Conservation (phyloP, 2,888 invertebrate genomes). For the Dolichopus griseipennis region DNA sequence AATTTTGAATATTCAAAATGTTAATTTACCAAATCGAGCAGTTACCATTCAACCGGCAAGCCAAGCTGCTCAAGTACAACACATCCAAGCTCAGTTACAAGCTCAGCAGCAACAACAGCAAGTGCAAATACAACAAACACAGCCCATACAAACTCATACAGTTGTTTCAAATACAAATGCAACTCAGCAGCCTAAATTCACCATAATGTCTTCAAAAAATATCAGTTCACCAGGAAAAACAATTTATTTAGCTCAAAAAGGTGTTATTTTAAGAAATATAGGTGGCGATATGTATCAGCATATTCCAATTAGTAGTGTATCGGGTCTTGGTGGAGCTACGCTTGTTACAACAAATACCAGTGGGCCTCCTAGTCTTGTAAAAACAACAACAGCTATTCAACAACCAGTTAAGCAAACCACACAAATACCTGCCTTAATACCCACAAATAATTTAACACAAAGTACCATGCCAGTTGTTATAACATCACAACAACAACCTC, state of each 20-base stretch:
- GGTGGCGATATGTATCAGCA: conserved; percentile 43
- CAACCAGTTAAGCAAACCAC: conserved; percentile 28
- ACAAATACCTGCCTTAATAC: conserved; percentile 40
- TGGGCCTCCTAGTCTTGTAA: conserved; percentile 38
- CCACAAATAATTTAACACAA: conserved; percentile 32
- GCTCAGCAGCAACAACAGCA: conserved; percentile 32
- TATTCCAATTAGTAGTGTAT: conserved; percentile 42
- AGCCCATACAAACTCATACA: conserved; percentile 36
- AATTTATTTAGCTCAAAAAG: conserved; percentile 41
- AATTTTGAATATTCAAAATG: conserved; percentile 40
- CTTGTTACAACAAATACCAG: conserved; percentile 35
- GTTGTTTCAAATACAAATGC: conserved; percentile 40
- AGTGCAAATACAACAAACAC: conserved; percentile 21
- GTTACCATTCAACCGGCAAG: conserved; percentile 43
- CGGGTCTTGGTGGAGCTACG: conserved; percentile 32
- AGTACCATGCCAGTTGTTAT: conserved; percentile 25
- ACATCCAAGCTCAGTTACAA: conserved; percentile 39
- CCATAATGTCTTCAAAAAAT: conserved; percentile 39
- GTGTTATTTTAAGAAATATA: conserved; percentile 41
- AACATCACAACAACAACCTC: conserved; percentile 33
- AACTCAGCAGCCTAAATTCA: conserved; percentile 42
- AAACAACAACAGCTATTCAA: conserved; percentile 34
- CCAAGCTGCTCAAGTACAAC: conserved; percentile 41
- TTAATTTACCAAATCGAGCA: conserved; percentile 39
- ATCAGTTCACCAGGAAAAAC: conserved; percentile 31